Evolutionary conservation across 92 coral and sea anemone species (phyloP), one percentile per base, ranked within the genome.

Genomic region (Muricea muricata): DNA sequence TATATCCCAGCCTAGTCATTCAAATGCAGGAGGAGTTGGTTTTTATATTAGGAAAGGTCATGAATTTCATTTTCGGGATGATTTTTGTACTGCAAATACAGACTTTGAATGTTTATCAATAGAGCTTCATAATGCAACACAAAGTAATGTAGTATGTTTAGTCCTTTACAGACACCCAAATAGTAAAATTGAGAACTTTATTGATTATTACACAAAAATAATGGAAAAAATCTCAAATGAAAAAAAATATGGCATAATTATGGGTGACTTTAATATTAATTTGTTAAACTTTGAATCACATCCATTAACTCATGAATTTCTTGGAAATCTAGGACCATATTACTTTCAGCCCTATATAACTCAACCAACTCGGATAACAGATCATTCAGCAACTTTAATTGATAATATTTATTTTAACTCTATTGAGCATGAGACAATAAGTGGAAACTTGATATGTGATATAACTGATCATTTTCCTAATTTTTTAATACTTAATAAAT

Each of bases 101-200:
- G 71, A 78, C 33, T 78, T 55, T 78, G 83, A 78, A 33, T 78
- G 83, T 24, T 57, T 78, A 31, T 78, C 42, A 45, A 77, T 78
- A 45, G 83, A 78, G 54, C 65, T 78, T 35, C 83, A 78, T 34
- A 55, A 42, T 33, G 54, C 32, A 78, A 45, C 70, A 4, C 71
- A 33, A n/a, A 67, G 75, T 41, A 78, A 78, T 28, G 29, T 78
- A 20, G 72, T 78, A 2, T 78, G 83, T 30, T 50, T 71, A 33
- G 83, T 78, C 30, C 29, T 78, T 56, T 78, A 57, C 39, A 78
- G 73, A 33, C 72, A 78, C 57, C 50, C 72, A 0, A 56, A 56
- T 24, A 56, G 83, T 60, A 48, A 78, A 28, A 48, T 78, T 7
- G 83, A 77, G 14, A 77, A 54, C 52, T 54, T 77, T 77, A n/a